Conservation (phyloP, 2,888 invertebrate genomes). For the Hylaea fasciaria region DNA sequence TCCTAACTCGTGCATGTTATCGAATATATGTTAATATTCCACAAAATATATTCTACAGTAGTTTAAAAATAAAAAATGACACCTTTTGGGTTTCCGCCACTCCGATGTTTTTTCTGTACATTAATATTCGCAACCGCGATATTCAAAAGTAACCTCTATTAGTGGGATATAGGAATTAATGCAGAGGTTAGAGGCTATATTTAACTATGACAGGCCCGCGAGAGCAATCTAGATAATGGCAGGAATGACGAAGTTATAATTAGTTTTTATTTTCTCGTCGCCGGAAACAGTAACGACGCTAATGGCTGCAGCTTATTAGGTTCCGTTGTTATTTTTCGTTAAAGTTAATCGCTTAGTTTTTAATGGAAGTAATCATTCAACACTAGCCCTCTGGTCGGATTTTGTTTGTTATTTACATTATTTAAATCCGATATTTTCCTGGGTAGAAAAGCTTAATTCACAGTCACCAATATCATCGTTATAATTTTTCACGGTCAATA, state of each 20-base stretch:
- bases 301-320: constrained; percentile 33
- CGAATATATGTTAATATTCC: too few species aligned
- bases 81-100: too few species aligned
- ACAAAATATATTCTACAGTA: too few species aligned
- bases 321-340: constrained; percentile 14
- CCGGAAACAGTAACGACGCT: constrained; percentile 48
- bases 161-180: not conserved
- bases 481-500: too few species aligned
- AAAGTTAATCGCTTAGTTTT: constrained; percentile 12
- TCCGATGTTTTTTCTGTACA: too few species aligned
- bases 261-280: constrained; percentile 66
- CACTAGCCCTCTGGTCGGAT: not conserved
- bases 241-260: constrained; percentile 69
- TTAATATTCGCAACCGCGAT: too few species aligned
- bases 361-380: not conserved
- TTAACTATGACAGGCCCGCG: constrained; percentile 48
- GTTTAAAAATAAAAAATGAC: too few species aligned
- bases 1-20: too few species aligned
- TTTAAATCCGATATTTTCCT: too few species aligned
- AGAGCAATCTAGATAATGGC: constrained; percentile 58
- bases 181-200: constrained; percentile 29
- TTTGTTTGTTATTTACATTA: too few species aligned
- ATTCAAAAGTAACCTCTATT: not conserved
- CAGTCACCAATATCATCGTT: too few species aligned
- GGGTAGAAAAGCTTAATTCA: too few species aligned